A percentile compares a stretch with the other conserved stretches of the same genome.
Evolutionary conservation across 2,113 vertebrate genomes (phyloP).

Genomic region (Murina feae): DNA sequence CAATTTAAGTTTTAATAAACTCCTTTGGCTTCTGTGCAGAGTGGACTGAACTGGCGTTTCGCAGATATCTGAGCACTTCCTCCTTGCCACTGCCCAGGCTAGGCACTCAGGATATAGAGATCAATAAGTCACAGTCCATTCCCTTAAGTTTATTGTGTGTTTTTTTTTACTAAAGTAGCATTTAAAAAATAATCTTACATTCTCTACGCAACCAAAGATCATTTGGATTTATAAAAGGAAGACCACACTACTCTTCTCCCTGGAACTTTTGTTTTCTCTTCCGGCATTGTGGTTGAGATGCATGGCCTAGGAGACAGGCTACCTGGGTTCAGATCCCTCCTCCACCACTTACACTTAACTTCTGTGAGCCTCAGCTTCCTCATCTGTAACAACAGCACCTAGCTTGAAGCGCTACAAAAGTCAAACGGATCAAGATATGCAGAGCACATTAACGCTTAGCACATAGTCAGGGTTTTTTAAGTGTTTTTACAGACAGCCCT

Average conservation of each 20-base stretch:
- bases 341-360: background rate
- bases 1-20: background rate
- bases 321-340: background rate
- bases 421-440: background rate
- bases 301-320: background rate
- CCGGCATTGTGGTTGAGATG: background rate
- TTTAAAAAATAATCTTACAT: background rate
- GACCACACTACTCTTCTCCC: background rate
- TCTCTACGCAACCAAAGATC: background rate
- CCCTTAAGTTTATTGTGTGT: background rate
- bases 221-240: background rate
- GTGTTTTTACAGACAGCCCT: background rate
- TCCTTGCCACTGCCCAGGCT: background rate
- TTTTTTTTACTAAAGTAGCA: background rate
- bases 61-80: background rate
- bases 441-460: background rate
- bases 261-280: background rate
- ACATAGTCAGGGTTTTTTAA: background rate
- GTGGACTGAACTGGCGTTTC: background rate
- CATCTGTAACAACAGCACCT: background rate
- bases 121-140: background rate
- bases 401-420: background rate
- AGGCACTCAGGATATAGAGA: background rate
- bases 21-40: background rate
- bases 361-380: background rate